Evolutionary conservation across 2,888 invertebrate genomes (phyloP).

Genomic region (Drosophila flavopinicola): DNA sequence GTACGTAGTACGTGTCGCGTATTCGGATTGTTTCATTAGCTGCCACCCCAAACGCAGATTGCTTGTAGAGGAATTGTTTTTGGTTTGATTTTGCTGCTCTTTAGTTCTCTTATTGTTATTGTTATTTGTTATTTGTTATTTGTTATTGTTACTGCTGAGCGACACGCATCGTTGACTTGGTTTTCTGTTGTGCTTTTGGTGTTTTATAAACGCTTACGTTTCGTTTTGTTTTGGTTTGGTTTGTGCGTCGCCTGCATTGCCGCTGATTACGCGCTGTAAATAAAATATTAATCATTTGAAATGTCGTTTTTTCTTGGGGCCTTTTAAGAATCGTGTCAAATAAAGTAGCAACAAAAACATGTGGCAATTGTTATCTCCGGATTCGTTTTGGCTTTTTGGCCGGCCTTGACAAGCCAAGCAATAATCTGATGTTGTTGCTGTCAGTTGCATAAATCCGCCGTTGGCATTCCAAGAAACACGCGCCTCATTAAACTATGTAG

Average conservation of each 20-base stretch:
- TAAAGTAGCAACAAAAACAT: constrained; percentile 11
- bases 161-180: constrained; percentile 35
- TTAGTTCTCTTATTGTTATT: too few species aligned
- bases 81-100: constrained; percentile 6
- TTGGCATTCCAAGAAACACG: constrained; percentile 42
- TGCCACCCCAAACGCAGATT: constrained; percentile 36
- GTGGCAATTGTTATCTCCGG: constrained; percentile 36
- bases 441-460: constrained; percentile 48
- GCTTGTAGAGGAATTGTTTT: constrained; percentile 11
- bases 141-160: constrained; percentile 42
- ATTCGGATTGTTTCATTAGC: constrained; percentile 70
- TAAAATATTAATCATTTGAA: constrained; percentile 66
- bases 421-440: constrained; percentile 13
- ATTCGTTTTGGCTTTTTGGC: constrained; percentile 7
- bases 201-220: constrained; percentile 9
- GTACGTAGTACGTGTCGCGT: constrained; percentile 67
- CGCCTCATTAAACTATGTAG: constrained; percentile 31
- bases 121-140: constrained; percentile 11
- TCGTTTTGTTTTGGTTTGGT: constrained; percentile 41
- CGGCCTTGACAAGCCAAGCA: constrained; percentile 38
- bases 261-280: constrained; percentile 71
- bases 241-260: constrained; percentile 40
- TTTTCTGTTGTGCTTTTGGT: constrained; percentile 35
- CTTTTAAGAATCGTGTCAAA: constrained; percentile 19
- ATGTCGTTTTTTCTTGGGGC: constrained; percentile 7